Evolutionary conservation across 2,797 vertebrate species (phyloP).

Genomic region (Pachyuromys duprasi): DNA sequence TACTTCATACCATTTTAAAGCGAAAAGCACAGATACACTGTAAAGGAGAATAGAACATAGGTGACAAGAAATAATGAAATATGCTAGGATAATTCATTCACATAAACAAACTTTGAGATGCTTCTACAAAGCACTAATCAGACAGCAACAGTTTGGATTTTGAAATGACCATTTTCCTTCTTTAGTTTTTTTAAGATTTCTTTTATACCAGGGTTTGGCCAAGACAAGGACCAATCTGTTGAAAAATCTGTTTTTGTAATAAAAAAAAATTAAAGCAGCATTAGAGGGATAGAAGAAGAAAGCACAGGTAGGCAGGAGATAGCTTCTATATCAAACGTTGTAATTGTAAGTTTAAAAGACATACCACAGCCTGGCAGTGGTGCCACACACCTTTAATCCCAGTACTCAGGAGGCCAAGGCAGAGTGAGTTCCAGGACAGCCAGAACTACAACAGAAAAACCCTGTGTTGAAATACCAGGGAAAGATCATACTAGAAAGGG

Average conservation of each 20-base stretch:
- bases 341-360: not conserved
- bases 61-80: not conserved
- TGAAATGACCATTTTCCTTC: not conserved
- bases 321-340: not conserved
- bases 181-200: not conserved
- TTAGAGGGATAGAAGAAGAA: not conserved
- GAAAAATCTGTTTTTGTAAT: not conserved
- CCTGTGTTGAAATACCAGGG: not conserved
- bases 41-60: not conserved
- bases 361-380: not conserved
- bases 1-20: not conserved
- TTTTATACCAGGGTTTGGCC: not conserved
- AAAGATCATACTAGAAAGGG: not conserved
- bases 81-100: not conserved
- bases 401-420: not conserved
- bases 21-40: not conserved
- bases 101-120: not conserved
- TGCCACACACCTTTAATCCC: not conserved
- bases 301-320: not conserved
- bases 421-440: not conserved
- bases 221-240: not conserved
- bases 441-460: not conserved
- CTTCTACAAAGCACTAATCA: not conserved
- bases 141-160: not conserved
- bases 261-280: not conserved